A percentile compares a stretch with the other conserved stretches of the same genome.
phyloP scores from a whole-genome alignment of 2,888 invertebrate species.

The Allophyes oxyacanthae region DNA sequence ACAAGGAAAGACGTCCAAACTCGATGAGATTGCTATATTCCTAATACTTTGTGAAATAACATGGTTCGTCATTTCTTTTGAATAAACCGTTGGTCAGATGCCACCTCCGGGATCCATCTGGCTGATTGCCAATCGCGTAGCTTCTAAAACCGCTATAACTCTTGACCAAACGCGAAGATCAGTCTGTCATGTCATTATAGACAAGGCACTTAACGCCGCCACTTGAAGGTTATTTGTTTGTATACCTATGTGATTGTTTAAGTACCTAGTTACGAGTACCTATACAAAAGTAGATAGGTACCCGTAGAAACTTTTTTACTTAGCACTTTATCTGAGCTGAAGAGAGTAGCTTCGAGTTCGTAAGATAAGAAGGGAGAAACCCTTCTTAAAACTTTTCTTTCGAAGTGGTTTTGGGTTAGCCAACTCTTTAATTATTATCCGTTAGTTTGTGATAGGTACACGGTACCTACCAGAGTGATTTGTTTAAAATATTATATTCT shows the following conservation, averaged over 20 bases:
- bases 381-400: not conserved
- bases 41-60: slow-evolving; percentile 59
- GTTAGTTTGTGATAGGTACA: no score
- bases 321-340: not conserved
- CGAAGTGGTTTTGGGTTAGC: not conserved
- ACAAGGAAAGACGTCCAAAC: slow-evolving; percentile 32
- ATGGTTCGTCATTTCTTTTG: slow-evolving; percentile 66
- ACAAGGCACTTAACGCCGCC: slow-evolving; percentile 8
- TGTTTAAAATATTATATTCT: no score
- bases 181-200: slow-evolving; percentile 9
- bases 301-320: not conserved
- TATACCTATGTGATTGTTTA: slow-evolving; percentile 3
- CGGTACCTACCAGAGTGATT: no score
- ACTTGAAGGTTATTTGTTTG: slow-evolving; percentile 12
- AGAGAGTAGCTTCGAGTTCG: not conserved
- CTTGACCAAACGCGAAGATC: slow-evolving; percentile 14
- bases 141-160: slow-evolving; percentile 31
- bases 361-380: slow-evolving; percentile 3
- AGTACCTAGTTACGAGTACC: not conserved
- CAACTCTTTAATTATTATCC: not conserved
- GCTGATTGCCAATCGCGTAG: slow-evolving; percentile 30
- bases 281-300: not conserved
- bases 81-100: slow-evolving; percentile 50
- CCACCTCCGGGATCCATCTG: slow-evolving; percentile 27
- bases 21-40: slow-evolving; percentile 54